Evolutionary conservation across 2,113 vertebrate genomes (phyloP), one percentile per base, ranked within the genome.

Genomic region (Corythoichthys haematopterus): DNA sequence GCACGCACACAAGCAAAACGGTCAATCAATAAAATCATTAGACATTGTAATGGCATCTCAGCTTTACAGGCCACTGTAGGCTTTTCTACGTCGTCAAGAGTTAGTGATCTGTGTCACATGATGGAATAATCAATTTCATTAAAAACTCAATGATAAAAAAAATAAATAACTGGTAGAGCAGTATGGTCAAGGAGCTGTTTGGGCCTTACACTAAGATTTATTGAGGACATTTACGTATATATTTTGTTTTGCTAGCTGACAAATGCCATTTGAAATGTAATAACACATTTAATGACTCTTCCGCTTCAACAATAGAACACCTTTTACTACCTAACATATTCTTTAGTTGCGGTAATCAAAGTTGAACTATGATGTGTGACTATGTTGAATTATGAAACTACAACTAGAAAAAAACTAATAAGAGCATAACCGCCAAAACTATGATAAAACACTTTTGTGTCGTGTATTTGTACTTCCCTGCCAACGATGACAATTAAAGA

Each of bases 11-110:
- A 16, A 9, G 11, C 6, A 6, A 33, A 15, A 45, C 9, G 28
- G 6, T 5, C 66, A 61, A 78, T 76, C 68, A 66, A 77, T 77
- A 65, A 65, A 43, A 15, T 47, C 64, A 73, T 83, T 65, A 73
- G 36, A 73, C 28, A 65, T 28, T 35, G 58, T 9, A 69, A 69
- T 50, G 66, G 11, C 60, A 76, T 77, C 75, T 62, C 60, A 52
- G 45, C 45, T 53, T 52, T 53, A 53, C 61, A 72, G 65, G 69
- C 72, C 33, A 47, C 33, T 46, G 59, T 59, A 68, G 71, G 48
- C 70, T 50, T 68, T 37, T 16, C 66, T 66, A 60, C 74, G 47
- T 38, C 2, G 38, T 61, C n/a, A 20, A 12, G 16, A 15, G 65
- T 43, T 36, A 15, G 20, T 43, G 38, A 61, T 64, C 43, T 57